Evolutionary conservation across 2,797 vertebrate species (phyloP).

Genomic region (Neomorphus geoffroyi): DNA sequence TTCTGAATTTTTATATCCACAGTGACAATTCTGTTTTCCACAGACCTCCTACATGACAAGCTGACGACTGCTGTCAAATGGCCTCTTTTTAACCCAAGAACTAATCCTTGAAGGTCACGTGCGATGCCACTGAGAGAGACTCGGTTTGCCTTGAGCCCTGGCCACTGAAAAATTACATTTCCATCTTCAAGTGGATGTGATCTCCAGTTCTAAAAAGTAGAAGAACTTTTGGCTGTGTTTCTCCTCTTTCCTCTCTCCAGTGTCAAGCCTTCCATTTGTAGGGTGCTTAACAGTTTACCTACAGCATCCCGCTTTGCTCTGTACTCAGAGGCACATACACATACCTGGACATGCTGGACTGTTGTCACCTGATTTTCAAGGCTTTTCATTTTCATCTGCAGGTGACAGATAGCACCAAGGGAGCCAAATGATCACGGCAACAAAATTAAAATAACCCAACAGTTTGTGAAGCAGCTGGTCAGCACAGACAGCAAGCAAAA

Average conservation of each 20-base stretch:
- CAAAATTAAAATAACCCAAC: neutral
- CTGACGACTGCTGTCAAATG: neutral
- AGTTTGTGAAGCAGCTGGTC: conserved; percentile 44
- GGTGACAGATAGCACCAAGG: neutral
- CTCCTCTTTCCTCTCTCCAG: neutral
- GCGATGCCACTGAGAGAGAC: neutral
- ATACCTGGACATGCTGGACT: neutral
- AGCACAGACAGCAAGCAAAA: conserved; percentile 6
- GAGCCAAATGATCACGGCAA: neutral
- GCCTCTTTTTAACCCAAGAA: neutral
- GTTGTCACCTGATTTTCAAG: neutral
- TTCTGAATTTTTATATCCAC: neutral
- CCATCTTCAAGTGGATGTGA: neutral
- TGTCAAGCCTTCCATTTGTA: neutral
- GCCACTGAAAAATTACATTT: neutral
- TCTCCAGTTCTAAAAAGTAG: neutral
- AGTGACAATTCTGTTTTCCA: neutral
- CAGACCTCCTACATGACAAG: neutral
- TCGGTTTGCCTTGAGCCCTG: neutral
- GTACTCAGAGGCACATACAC: neutral
- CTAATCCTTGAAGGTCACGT: neutral
- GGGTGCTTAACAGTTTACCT: neutral
- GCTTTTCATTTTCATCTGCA: conserved; percentile 41
- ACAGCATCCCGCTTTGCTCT: neutral
- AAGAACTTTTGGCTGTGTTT: neutral